Percentiles rank a stretch among this genome's conserved stretches.
These are phyloP conservation scores for Brachyistius frenatus DNA, from an alignment of 2,113 vertebrate genomes.

Conservation along the genomic window DNA sequence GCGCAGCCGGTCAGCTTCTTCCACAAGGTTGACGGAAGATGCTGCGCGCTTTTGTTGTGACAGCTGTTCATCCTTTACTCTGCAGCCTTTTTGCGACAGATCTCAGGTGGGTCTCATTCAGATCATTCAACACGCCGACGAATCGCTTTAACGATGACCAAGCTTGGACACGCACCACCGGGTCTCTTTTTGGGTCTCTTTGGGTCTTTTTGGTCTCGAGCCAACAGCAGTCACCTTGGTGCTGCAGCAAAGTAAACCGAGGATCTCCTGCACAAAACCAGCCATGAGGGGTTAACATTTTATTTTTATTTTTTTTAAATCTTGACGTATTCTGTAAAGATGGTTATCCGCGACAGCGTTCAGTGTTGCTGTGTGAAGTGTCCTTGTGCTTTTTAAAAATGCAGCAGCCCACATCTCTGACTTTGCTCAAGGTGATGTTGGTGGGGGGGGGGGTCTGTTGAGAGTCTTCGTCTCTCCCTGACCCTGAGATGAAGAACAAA, in stretches of 20 bases:
- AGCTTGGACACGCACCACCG: neutral
- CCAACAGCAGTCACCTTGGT: conserved; percentile 64
- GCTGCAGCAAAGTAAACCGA: conserved; percentile 10
- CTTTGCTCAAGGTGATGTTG: conserved; percentile 72
- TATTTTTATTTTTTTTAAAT: too few relatives aligned
- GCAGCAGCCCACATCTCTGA: conserved; percentile 33
- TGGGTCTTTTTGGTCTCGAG: neutral
- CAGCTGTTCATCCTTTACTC: neutral
- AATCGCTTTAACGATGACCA: neutral
- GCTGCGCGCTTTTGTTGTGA: conserved; percentile 41
- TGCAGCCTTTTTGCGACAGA: neutral
- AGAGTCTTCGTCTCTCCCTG: too few relatives aligned
- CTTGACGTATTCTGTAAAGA: too few relatives aligned
- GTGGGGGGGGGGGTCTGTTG: too few relatives aligned
- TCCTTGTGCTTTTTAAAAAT: neutral
- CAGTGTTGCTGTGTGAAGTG: too few relatives aligned
- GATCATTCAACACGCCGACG: neutral
- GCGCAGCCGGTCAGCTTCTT: conserved; percentile 4
- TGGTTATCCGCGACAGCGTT: too few relatives aligned
- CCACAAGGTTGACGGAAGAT: conserved; percentile 44
- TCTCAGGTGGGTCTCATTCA: neutral
- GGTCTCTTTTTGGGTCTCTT: too few relatives aligned
- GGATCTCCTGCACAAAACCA: too few relatives aligned
- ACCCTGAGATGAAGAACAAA: neutral
- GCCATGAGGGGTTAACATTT: too few relatives aligned